Evolutionary conservation across 1,140 invertebrate genomes (phyloP).

Genomic region (Stegodyphus mimosarum): DNA sequence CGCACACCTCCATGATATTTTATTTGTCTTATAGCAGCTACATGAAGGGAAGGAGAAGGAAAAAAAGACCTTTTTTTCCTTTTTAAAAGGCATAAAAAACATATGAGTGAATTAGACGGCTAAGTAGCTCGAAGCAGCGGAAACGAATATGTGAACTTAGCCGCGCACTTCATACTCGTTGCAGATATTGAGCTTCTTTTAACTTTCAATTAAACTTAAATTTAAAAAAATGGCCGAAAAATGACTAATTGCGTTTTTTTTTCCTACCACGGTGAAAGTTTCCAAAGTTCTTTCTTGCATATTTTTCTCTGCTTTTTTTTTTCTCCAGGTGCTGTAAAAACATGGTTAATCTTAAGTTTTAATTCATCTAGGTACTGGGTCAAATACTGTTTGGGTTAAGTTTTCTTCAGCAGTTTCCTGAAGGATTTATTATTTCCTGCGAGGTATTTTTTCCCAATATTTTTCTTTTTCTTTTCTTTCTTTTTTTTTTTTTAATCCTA

Average conservation of each 20-base stretch:
- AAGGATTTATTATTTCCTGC: constrained; percentile 44
- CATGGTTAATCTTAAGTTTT: constrained; percentile 32
- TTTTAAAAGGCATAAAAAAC: constrained; percentile 29
- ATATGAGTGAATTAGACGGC: constrained; percentile 29
- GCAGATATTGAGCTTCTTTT: constrained; percentile 58
- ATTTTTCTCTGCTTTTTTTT: constrained; percentile 19
- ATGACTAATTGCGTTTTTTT: constrained; percentile 57
- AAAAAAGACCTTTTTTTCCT: background rate
- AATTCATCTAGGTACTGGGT: constrained; percentile 14
- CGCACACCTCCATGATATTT: constrained; percentile 30
- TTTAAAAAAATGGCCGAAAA: constrained; percentile 44
- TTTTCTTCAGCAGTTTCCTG: constrained; percentile 37
- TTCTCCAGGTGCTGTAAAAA: constrained; percentile 24
- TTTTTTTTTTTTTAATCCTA: too few species aligned
- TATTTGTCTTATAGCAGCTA: constrained; percentile 48
- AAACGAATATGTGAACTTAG: constrained; percentile 35
- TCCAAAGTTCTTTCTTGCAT: background rate
- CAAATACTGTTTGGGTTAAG: constrained; percentile 25
- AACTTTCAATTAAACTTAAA: constrained; percentile 55
- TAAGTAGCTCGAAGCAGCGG: constrained; percentile 39
- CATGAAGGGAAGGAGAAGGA: constrained; percentile 18
- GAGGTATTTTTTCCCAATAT: background rate
- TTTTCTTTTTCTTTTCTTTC: too few species aligned
- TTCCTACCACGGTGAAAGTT: background rate
- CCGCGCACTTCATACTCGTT: constrained; percentile 31